phyloP scores from a whole-genome alignment of 2,888 invertebrate species.

The Drosophila macrothrix region DNA sequence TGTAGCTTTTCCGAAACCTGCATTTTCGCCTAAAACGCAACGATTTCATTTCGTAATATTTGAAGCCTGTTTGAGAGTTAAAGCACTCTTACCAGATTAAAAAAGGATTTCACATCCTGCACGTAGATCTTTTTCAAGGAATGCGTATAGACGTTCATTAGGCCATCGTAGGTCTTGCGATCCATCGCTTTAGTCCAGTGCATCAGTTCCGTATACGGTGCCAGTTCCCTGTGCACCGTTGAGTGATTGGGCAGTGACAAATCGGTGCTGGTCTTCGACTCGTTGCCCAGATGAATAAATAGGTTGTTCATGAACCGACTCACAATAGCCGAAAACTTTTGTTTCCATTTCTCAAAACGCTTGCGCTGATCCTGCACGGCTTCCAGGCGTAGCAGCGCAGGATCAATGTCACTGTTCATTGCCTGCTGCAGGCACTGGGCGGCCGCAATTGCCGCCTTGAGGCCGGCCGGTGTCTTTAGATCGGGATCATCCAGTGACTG shows the following conservation, averaged over 20 bases:
- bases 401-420: slow-evolving; percentile 89
- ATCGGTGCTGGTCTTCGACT: slow-evolving; percentile 85
- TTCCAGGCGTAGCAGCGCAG: slow-evolving; percentile 88
- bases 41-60: neutral
- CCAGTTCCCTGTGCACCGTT: slow-evolving; percentile 93
- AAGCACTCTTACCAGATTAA: slow-evolving; percentile 69
- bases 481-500: slow-evolving; percentile 90
- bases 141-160: slow-evolving; percentile 93
- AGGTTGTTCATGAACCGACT: slow-evolving; percentile 96
- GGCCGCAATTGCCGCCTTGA: slow-evolving; percentile 89
- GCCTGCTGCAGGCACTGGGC: slow-evolving; percentile 91
- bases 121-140: slow-evolving; percentile 95
- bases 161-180: slow-evolving; percentile 91
- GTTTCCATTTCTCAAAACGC: slow-evolving; percentile 91
- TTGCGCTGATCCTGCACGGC: slow-evolving; percentile 93
- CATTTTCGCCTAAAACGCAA: slow-evolving; percentile 77
- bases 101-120: slow-evolving; percentile 89
- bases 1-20: slow-evolving; percentile 83
- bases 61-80: neutral
- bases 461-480: slow-evolving; percentile 88
- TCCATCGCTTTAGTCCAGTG: slow-evolving; percentile 96
- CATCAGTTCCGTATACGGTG: slow-evolving; percentile 95
- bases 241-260: slow-evolving; percentile 91
- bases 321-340: slow-evolving; percentile 92
- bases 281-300: slow-evolving; percentile 95